A percentile compares a stretch with the other conserved stretches of the same genome.
Conservation (phyloP, 1,140 invertebrate genomes). For the Hylaeus anthracinus region DNA sequence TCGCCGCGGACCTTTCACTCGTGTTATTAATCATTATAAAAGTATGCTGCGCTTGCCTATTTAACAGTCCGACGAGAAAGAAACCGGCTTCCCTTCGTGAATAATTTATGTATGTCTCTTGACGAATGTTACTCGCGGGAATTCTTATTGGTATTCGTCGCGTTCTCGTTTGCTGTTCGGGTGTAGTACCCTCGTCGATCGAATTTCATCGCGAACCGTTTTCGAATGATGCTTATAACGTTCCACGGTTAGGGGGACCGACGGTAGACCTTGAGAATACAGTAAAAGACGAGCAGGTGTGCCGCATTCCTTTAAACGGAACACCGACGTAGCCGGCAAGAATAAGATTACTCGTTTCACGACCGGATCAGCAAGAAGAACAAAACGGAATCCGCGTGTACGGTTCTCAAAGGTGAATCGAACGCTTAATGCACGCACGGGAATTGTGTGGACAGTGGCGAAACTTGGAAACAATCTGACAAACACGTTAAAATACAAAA, state of each 20-base stretch:
- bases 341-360: slow-evolving; percentile 18
- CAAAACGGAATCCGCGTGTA: slow-evolving; percentile 10
- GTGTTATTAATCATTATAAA: slow-evolving; percentile 59
- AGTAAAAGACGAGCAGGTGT: slow-evolving; percentile 56
- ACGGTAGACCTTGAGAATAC: slow-evolving; percentile 7
- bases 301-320: slow-evolving; percentile 56
- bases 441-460: background rate
- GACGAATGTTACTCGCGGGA: slow-evolving; percentile 19
- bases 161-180: background rate
- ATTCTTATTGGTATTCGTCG: background rate
- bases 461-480: slow-evolving; percentile 5
- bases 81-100: slow-evolving; percentile 34
- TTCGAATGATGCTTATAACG: background rate
- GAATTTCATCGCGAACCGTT: background rate
- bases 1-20: slow-evolving; percentile 55
- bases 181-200: background rate
- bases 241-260: background rate
- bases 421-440: background rate
- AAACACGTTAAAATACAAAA: too few species aligned
- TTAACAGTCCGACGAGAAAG: slow-evolving; percentile 22
- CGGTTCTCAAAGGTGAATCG: slow-evolving; percentile 18
- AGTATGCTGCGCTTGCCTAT: slow-evolving; percentile 54
- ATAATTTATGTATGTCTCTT: slow-evolving; percentile 27
- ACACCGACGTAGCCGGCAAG: slow-evolving; percentile 26
- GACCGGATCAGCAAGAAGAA: slow-evolving; percentile 9